Evolutionary conservation across 2,888 invertebrate genomes (phyloP).

Genomic region (Rhagonycha lutea): DNA sequence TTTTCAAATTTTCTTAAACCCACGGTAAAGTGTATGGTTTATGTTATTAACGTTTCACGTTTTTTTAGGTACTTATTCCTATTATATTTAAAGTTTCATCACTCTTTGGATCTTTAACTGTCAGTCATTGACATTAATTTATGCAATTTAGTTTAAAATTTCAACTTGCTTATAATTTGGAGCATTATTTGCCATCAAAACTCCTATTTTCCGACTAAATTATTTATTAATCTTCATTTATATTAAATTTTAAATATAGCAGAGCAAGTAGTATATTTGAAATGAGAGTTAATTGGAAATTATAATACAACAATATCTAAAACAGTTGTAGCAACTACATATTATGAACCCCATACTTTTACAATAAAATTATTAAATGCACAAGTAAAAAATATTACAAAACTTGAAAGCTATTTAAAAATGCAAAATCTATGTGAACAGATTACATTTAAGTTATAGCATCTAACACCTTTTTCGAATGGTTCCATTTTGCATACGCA

Average conservation of each 20-base stretch:
- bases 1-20: no score
- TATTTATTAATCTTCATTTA: background rate
- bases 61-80: background rate
- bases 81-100: background rate
- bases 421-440: background rate
- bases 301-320: background rate
- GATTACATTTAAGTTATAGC: background rate
- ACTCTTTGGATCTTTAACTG: no score
- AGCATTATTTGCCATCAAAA: background rate
- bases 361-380: background rate
- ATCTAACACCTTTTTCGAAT: background rate
- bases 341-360: background rate
- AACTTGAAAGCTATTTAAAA: background rate
- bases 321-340: background rate
- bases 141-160: background rate
- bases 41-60: no score
- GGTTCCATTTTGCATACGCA: background rate
- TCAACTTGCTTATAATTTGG: background rate
- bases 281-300: no score
- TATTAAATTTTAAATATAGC: no score
- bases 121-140: background rate
- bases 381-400: background rate
- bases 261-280: background rate
- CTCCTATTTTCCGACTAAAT: background rate
- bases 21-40: no score